A percentile compares a stretch with the other conserved stretches of the same genome.
Conservation (phyloP, 2,888 invertebrate species). For the Acholoe squamosa region DNA sequence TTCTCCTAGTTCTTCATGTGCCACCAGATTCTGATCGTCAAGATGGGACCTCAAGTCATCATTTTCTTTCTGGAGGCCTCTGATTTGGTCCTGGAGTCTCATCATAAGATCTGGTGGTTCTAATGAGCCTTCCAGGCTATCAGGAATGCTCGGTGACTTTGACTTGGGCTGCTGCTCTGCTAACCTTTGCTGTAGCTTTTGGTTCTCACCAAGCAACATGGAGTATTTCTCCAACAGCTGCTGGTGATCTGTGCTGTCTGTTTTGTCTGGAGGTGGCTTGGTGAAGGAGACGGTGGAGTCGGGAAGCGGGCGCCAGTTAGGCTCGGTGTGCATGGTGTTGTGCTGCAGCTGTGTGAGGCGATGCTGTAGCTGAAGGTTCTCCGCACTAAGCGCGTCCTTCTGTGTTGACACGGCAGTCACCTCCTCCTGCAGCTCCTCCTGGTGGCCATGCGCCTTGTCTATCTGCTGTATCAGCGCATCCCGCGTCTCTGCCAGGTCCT, state of each 20-base stretch:
- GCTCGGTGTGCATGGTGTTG: background rate
- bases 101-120: conserved; percentile 9
- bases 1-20: conserved; percentile 21
- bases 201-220: conserved; percentile 6
- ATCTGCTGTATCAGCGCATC: conserved; percentile 27
- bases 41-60: background rate
- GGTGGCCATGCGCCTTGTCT: conserved; percentile 12
- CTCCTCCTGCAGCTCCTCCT: conserved; percentile 58
- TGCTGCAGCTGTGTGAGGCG: background rate
- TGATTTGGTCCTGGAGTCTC: background rate
- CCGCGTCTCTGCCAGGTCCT: background rate
- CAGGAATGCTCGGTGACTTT: background rate
- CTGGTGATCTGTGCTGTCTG: background rate
- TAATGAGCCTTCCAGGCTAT: conserved; percentile 17
- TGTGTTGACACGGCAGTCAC: background rate
- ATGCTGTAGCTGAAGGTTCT: conserved; percentile 10
- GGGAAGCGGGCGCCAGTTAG: conserved; percentile 7
- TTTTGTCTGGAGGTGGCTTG: background rate
- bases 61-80: background rate
- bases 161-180: background rate
- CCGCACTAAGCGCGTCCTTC: conserved; percentile 12
- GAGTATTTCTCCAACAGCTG: conserved; percentile 16
- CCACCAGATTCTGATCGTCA: conserved; percentile 6
- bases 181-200: background rate
- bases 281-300: background rate